Evolutionary conservation across 2,113 vertebrate species (phyloP), one percentile per base, ranked within the genome.

Genomic region (Petroica traversi): DNA sequence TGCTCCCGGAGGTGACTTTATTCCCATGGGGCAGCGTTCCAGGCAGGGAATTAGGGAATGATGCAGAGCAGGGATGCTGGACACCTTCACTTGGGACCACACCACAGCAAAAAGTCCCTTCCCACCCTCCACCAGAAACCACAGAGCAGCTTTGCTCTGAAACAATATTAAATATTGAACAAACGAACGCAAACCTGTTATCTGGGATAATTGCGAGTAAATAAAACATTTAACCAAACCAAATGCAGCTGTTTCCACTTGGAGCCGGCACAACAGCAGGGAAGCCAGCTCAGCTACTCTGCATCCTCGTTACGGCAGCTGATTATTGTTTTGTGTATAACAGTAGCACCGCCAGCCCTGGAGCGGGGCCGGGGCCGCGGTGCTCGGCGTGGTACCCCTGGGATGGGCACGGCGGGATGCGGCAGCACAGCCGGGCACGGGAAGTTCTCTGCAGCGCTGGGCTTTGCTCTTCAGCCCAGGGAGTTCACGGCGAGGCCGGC

Each of bases 171-270:
- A 97, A 95, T 95, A 95, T 89, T 95, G 80, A 96, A 94, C 86
- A 78, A 86, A 93, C 40, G 66, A 93, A 87, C 23, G 61, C 87
- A 91, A 92, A 95, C 92, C 91, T 72, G 95, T 95, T 97, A 95
- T 94, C 95, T 93, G 54, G 69, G 96, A 91, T 95, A 95, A 97
- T 92, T 95, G 93, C 49, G 91, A 97, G 95, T 96, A 96, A 96
- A 95, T 96, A 97, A 97, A 96, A 94, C 95, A 96, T 96, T 95
- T 92, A 95, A 95, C 86, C 81, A 97, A 97, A 96, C 93, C 91
- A 95, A 95, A 87, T 78, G 92, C 96, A 95, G 96, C 95, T 97
- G 96, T 95, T 95, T 87, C 94, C 88, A 94, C 94, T 96, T 93
- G 95, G 96, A 97, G 91, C 93, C 84, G 61, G 84, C 93, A 84